Conservation (phyloP, 2,888 invertebrate species). For the Incurvaria masculella region DNA sequence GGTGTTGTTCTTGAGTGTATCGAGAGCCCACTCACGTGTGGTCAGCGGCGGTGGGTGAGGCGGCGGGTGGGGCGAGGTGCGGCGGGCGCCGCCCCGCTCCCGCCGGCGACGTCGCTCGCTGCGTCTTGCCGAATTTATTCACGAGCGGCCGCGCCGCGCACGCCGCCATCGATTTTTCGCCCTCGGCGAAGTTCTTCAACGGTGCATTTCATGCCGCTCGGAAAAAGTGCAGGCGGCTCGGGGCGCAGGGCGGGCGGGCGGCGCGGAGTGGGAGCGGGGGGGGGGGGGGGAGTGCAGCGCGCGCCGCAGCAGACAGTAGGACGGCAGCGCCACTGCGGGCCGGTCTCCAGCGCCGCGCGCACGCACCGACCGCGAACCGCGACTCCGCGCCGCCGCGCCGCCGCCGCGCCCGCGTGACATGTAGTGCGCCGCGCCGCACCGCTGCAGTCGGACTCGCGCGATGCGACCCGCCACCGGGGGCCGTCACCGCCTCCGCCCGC, state of each 20-base stretch:
- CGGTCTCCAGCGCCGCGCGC: constrained; percentile 54
- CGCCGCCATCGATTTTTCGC: constrained; percentile 59
- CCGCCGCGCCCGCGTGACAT: constrained; percentile 4
- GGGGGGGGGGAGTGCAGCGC: constrained; percentile 49
- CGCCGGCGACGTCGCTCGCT: constrained; percentile 14
- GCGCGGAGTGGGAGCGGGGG: constrained; percentile 31
- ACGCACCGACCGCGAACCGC: constrained; percentile 29
- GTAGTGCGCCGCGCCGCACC: not conserved
- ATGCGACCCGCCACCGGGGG: constrained; percentile 42
- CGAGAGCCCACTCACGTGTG: constrained; percentile 6
- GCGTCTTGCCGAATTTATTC: constrained; percentile 57
- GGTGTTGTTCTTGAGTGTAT: too few relatives aligned
- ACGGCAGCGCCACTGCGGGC: constrained; percentile 55
- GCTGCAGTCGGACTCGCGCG: constrained; percentile 10
- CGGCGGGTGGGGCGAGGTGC: constrained; percentile 33
- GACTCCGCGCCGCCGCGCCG: constrained; percentile 45
- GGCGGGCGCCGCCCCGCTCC: constrained; percentile 25
- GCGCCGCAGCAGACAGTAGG: constrained; percentile 53
- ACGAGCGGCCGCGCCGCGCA: constrained; percentile 31
- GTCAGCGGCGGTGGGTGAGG: constrained; percentile 23
- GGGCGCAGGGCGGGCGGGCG: constrained; percentile 26
- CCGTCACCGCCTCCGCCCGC: constrained; percentile 36
- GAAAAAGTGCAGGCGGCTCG: constrained; percentile 28
- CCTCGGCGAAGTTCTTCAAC: constrained; percentile 53
- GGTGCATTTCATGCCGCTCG: constrained; percentile 13